Conservation (phyloP, 2,797 vertebrate genomes). For the Miichthys miiuy region DNA sequence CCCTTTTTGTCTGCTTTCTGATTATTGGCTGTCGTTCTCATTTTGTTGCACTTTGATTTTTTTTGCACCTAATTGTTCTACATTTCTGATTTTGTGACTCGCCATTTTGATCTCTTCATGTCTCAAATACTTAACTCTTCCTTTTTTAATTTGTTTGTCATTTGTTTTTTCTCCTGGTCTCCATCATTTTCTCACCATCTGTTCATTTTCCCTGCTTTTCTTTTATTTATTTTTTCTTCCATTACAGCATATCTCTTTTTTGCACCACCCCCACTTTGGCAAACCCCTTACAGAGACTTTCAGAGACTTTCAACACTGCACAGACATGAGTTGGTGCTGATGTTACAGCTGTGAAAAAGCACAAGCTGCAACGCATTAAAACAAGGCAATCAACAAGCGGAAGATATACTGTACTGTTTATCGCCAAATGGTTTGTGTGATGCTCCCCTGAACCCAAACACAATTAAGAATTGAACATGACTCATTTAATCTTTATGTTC, state of each 20-base stretch:
- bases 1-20: slow-evolving; percentile 60
- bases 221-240: slow-evolving; percentile 22
- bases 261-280: slow-evolving; percentile 46
- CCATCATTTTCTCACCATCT: slow-evolving; percentile 54
- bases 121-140: slow-evolving; percentile 14
- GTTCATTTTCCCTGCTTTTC: slow-evolving; percentile 23
- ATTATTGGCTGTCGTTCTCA: slow-evolving; percentile 25
- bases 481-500: slow-evolving; percentile 37
- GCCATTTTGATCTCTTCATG: slow-evolving; percentile 19
- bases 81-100: slow-evolving; percentile 21
- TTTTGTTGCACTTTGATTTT: slow-evolving; percentile 14
- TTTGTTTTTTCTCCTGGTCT: slow-evolving; percentile 20
- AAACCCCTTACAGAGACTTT: slow-evolving; percentile 46
- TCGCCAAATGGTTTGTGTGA: slow-evolving; percentile 40
- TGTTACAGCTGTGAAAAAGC: slow-evolving; percentile 55
- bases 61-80: slow-evolving; percentile 28
- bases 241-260: slow-evolving; percentile 42
- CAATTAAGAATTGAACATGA: slow-evolving; percentile 33
- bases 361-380: slow-evolving; percentile 39
- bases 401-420: slow-evolving; percentile 35
- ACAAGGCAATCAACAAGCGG: slow-evolving; percentile 54
- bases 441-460: slow-evolving; percentile 47
- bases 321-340: slow-evolving; percentile 55
- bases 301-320: slow-evolving; percentile 54
- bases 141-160: slow-evolving; percentile 33